phyloP scores from a whole-genome alignment of 2,113 vertebrate species.

The Poecile atricapillus region DNA sequence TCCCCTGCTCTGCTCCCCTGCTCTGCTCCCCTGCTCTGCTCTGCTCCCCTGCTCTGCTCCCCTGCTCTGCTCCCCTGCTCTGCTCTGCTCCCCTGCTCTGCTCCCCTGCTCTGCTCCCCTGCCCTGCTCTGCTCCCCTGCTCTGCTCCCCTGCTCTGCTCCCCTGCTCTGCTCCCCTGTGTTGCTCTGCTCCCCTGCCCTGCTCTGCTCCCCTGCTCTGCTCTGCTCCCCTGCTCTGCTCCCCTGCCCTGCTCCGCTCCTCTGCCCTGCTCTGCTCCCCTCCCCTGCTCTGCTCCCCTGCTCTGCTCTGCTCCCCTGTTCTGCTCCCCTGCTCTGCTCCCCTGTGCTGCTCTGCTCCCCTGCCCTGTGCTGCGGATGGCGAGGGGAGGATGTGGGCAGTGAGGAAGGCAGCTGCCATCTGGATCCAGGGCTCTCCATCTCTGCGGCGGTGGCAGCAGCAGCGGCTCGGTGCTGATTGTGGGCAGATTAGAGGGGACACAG shows the following conservation, averaged over 20 bases:
- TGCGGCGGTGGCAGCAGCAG: background rate
- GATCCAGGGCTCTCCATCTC: background rate
- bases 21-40: no score
- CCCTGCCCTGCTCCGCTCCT: no score
- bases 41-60: background rate
- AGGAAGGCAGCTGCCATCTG: constrained; percentile 2
- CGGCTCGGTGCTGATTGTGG: background rate
- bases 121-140: no score
- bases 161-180: no score
- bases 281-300: no score
- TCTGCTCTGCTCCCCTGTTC: background rate
- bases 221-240: no score
- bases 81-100: background rate
- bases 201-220: no score
- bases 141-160: no score
- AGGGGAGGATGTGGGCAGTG: background rate
- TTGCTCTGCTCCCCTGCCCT: no score
- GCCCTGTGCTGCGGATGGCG: background rate
- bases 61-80: background rate
- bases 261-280: no score
- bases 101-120: background rate
- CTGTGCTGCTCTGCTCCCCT: background rate
- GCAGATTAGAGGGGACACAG: constrained; percentile 29
- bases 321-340: background rate
- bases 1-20: no score